Conservation (phyloP, 2,113 vertebrate genomes). For the Oncorhynchus nerka region DNA sequence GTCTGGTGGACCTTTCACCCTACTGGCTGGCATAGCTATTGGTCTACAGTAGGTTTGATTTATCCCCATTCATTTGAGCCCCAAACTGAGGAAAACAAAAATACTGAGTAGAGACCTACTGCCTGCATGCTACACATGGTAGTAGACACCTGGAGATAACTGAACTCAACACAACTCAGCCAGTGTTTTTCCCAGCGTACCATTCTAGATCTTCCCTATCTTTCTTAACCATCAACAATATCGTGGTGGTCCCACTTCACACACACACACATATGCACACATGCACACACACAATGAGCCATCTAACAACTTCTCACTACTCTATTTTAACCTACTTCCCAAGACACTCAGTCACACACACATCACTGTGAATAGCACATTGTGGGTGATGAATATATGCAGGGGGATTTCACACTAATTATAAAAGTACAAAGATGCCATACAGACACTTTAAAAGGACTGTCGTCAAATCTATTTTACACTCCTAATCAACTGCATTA, state of each 20-base stretch:
- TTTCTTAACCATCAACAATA: no score
- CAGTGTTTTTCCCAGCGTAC: no score
- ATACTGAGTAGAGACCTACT: neutral
- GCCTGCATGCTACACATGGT: neutral
- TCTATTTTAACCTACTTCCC: neutral
- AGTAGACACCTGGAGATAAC: no score
- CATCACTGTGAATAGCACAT: neutral
- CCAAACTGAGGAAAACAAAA: neutral
- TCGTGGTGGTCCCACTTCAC: no score
- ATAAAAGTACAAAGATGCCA: neutral
- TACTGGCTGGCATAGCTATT: neutral
- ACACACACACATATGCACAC: no score
- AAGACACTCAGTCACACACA: neutral
- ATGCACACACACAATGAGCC: constrained; percentile 8
- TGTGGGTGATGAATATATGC: neutral
- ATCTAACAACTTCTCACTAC: neutral
- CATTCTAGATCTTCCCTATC: no score
- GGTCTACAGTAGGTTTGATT: neutral
- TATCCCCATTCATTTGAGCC: neutral
- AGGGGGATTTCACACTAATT: constrained; percentile 3
- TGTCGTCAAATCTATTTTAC: constrained; percentile 22
- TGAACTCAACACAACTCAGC: no score
- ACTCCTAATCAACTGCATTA: neutral
- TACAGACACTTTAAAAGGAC: neutral
- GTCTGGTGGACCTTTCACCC: neutral